Percentiles rank a stretch among this genome's conserved stretches.
phyloP scores from a whole-genome alignment of 1,140 invertebrate species.

The Bombus polaris region DNA sequence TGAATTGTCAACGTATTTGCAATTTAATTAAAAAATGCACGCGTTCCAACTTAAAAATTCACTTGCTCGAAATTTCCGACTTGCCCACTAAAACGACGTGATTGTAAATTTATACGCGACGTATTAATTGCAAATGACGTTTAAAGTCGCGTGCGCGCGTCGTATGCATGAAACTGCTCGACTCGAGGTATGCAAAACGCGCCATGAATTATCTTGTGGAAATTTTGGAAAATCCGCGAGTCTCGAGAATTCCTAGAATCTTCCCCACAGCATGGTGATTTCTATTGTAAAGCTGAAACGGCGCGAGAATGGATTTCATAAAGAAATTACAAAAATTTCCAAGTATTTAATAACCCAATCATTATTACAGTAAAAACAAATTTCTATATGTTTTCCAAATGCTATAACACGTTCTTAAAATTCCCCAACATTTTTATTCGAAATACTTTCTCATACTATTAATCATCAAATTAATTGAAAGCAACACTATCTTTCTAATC shows the following conservation, averaged over 20 bases:
- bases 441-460: background rate
- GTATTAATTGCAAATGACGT: slow-evolving; percentile 6
- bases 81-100: background rate
- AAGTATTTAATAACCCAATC: background rate
- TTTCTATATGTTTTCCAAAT: background rate
- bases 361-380: background rate
- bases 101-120: slow-evolving; percentile 9
- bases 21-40: background rate
- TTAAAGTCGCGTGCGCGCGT: background rate
- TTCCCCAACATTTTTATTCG: background rate
- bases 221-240: background rate
- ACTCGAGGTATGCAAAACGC: slow-evolving; percentile 6
- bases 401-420: background rate
- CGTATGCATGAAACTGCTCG: background rate
- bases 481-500: background rate
- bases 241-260: background rate
- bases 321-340: background rate
- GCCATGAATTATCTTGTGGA: background rate
- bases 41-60: background rate
- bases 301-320: too few species aligned
- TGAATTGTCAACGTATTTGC: background rate
- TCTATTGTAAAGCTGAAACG: background rate
- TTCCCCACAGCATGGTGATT: background rate
- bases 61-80: background rate
- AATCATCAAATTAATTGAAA: background rate